These are phyloP conservation scores for Chaetura pelagica DNA, from an alignment of 2,113 vertebrate species.

Conservation along the genomic window DNA sequence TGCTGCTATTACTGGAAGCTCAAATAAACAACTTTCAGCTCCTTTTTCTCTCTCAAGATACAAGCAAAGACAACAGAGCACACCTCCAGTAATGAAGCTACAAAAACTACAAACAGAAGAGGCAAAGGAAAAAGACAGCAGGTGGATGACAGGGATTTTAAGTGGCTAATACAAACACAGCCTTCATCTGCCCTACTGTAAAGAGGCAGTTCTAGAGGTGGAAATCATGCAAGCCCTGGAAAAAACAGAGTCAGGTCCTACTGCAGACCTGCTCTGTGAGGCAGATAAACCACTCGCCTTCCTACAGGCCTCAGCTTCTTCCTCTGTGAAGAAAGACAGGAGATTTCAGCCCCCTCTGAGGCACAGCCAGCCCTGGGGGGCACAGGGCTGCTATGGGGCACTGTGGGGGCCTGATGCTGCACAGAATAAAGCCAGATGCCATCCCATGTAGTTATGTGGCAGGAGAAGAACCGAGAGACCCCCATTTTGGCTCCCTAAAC, in stretches of 20 bases:
- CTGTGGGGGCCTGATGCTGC: not conserved
- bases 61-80: not conserved
- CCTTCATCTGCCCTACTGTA: not conserved
- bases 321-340: not conserved
- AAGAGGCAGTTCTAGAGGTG: not conserved
- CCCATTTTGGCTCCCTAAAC: not conserved
- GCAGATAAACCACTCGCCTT: not conserved
- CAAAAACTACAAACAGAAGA: not conserved
- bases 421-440: fast-evolving
- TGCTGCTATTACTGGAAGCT: not conserved
- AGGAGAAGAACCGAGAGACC: not conserved
- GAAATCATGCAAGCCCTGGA: not conserved
- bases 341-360: not conserved
- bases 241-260: not conserved
- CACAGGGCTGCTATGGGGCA: not conserved
- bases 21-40: not conserved
- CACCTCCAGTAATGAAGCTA: not conserved
- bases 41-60: not conserved
- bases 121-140: not conserved
- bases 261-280: not conserved
- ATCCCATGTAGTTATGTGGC: fast-evolving
- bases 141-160: not conserved
- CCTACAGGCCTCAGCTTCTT: fast-evolving
- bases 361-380: fast-evolving
- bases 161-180: not conserved